Base-by-base conservation (phyloP, 1,140 invertebrate genomes). In the Cotesia vestalis region DNA sequence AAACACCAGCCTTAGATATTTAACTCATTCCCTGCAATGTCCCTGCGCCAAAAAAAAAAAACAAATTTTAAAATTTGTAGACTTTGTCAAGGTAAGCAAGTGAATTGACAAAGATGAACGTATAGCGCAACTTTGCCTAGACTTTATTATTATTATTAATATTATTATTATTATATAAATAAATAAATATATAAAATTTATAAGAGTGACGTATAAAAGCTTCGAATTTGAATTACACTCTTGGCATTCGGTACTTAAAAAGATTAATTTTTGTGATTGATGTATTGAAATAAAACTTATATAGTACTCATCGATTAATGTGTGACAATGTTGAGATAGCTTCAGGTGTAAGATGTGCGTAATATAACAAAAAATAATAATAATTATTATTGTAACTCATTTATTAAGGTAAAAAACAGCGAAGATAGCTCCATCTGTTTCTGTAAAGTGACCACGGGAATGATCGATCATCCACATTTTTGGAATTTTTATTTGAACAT, bases 171-270 rank as follows among this genome's bases (percentile, higher is more conserved):
- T 53, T 27, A 27, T 27, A 17, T 17, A 17, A 17, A 27, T 27
- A 27, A 27, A 27, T 27, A 27, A 27, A 46, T 46, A 46, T 46
- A 46, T 9, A 46, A 6, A 46, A 46, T 46, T 46, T 46, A 9
- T 46, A 46, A 9, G 60, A 60, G 38, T 69, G 68, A 66, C 55
- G 35, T 20, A 59, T 70, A 40, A 73, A 73, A 68, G 66, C 72
- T 73, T 73, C 35, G 57, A 69, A 73, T 66, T 64, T 53, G 62
- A 66, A 66, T 72, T 40, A 9, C 46, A 59, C 46, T 66, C 62
- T 46, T 66, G 70, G 70, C 70, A 72, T 34, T 66, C 52, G 36
- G 70, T 72, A 72, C 70, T 72, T 72, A 46, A 46, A 46, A 46
- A 46, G 11, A 46, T 6, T n/a, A 35, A 38, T 64, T 14, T 36